Percentiles rank a stretch among this genome's conserved stretches.
Conservation (phyloP, 2,797 vertebrate species). For the Myotis daubentonii region DNA sequence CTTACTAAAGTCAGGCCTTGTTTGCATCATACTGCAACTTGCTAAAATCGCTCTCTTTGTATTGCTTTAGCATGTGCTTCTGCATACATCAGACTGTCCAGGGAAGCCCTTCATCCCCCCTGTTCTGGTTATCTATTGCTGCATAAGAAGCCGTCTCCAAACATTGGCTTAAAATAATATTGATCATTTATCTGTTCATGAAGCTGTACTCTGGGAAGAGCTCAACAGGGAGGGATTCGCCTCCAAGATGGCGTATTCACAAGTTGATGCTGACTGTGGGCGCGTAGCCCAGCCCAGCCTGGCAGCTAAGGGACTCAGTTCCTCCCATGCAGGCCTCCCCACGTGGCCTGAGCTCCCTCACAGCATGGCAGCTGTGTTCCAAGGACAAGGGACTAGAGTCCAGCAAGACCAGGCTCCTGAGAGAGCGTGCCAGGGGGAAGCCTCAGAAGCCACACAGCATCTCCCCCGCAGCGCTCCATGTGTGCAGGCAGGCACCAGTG, state of each 20-base stretch:
- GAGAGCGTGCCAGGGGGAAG: not conserved
- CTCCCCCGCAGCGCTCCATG: not conserved
- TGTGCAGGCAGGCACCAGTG: fast-evolving
- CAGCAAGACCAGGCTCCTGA: not conserved
- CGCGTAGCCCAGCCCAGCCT: not conserved
- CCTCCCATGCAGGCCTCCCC: not conserved
- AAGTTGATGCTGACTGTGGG: not conserved
- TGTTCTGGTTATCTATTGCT: not conserved
- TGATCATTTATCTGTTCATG: not conserved
- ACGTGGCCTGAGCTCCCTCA: not conserved
- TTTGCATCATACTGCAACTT: not conserved
- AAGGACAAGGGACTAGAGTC: not conserved
- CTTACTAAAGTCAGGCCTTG: not conserved
- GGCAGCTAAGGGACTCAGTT: not conserved
- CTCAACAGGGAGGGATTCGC: not conserved
- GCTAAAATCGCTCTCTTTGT: not conserved
- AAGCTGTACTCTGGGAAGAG: not conserved
- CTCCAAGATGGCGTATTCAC: not conserved
- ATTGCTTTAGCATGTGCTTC: not conserved
- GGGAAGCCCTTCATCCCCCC: not conserved
- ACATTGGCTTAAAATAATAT: not conserved
- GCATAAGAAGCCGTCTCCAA: not conserved
- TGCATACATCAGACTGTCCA: not conserved
- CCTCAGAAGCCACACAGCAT: not conserved
- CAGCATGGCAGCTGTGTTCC: not conserved